A percentile compares a stretch with the other conserved stretches of the same genome.
Evolutionary conservation across 1,140 invertebrate species (phyloP).

Genomic region (Brachionus asplanchnoidis): DNA sequence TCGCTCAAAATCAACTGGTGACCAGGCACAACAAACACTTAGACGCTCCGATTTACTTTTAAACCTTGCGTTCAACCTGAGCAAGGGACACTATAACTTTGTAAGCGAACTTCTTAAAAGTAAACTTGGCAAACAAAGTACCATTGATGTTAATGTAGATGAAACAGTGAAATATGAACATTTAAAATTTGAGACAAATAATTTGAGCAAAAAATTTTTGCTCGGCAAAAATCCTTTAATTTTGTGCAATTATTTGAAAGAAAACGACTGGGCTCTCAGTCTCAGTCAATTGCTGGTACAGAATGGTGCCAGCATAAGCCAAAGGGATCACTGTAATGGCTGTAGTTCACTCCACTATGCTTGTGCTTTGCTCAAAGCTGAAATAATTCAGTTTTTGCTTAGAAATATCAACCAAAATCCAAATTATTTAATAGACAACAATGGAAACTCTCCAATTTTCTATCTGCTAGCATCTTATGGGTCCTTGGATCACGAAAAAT

Average conservation of each 20-base stretch:
- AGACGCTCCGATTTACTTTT: neutral
- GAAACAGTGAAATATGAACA: conserved; percentile 1
- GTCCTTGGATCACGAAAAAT: neutral
- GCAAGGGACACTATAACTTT: conserved; percentile 28
- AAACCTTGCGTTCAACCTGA: neutral
- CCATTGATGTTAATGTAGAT: neutral
- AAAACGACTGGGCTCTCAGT: conserved; percentile 9
- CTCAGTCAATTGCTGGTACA: neutral
- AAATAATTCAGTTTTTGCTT: neutral
- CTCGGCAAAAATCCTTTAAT: conserved; percentile 21
- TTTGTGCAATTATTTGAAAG: conserved; percentile 1
- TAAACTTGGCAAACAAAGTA: neutral
- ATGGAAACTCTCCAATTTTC: conserved; percentile 21
- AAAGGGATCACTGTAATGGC: neutral
- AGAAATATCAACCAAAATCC: neutral
- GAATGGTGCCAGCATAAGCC: neutral
- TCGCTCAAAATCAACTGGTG: neutral
- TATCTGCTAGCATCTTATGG: conserved; percentile 23
- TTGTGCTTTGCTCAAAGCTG: conserved; percentile 19
- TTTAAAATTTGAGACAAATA: neutral
- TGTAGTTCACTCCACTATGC: conserved; percentile 22
- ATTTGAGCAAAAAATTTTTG: neutral
- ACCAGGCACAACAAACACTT: neutral
- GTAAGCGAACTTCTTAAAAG: conserved; percentile 4
- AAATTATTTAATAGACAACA: neutral